Evolutionary conservation across 2,888 invertebrate species (phyloP), one percentile per base, ranked within the genome.

Genomic region (Mythimna lalbum): DNA sequence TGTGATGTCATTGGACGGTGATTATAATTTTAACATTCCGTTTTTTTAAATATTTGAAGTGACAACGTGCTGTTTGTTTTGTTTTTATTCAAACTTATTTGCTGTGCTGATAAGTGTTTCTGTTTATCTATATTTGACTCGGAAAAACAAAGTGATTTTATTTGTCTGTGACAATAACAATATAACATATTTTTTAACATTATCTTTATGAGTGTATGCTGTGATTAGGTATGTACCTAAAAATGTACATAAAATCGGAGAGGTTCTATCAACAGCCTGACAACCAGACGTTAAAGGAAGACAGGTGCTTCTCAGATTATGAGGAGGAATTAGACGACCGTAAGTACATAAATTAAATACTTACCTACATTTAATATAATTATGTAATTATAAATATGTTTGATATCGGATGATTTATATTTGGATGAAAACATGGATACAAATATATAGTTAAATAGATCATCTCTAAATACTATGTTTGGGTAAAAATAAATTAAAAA

Each of bases 181-280:
- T 55, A 55, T 14, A 57, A 31, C 9, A 21, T 0, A 27, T 62
- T 33, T 52, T 27, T 1, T 50, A 43, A 39, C 27, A 31, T 53
- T 61, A 21, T 56, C 33, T 69, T 17, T 80, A 71, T 78, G 71
- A 72, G 79, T 75, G 55, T 75, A 67, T n/a, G 21, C 76, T 50
- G 82, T 83, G 71, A 71, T 65, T 69, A 65, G 93, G 89, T 87
- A 94, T 95, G 95, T 95, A 93, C 91, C 86, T 95, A 36, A 94
- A 95, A 90, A 95, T 95, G 95, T 95, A 94, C 83, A 95, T 95
- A 69, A 95, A 95, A 89, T 93, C 95, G 74, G 95, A 95, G 82
- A 90, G 94, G 86, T 95, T 95, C 72, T 95, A 94, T 79, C 94
- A 93, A 84, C 92, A 93, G 80, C 93, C 93, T 49, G 93, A 94